Base-by-base conservation (phyloP, 2,888 invertebrate genomes). In the Stenoptilia bipunctidactyla region DNA sequence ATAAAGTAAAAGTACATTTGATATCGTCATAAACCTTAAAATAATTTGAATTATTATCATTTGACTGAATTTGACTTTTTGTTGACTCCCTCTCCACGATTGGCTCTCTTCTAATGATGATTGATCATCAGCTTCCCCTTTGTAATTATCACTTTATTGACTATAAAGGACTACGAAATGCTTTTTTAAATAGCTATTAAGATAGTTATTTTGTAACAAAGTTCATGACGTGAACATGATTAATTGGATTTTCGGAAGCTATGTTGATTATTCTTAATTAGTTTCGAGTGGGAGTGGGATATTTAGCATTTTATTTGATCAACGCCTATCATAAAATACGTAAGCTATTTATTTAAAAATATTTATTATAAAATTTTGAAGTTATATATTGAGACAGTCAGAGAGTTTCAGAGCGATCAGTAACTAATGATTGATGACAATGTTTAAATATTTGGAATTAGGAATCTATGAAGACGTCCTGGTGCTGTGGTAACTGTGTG, bases 141-240 rank as follows among this genome's bases (percentile, higher is more conserved):
- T 45, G 53, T 62, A 65, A 70, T 71, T 65, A 70, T 54, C 55
- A 53, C 56, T 59, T 66, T 65, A 71, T 69, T 65, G 64, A 62
- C 63, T 62, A 61, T 61, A 56, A 61, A 56, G 50, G 45, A 45
- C 25, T 25, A 51, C 50, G 39, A 38, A 46, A 40, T 44, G 41
- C 36, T 40, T 46, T 52, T 56, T 53, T 55, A 56, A 48, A 51
- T 51, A 51, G 53, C 53, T 58, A 58, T 66, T 61, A 58, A 58
- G 58, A 58, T 61, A 60, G 59, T 66, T 57, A 47, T 58, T 57
- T 54, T 45, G 50, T 38, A 42, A 44, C 37, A 40, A 40, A 54
- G 49, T 51, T 51, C 48, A 50, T 59, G 62, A 54, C 46, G 54
- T 46, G 46, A 51, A 57, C 62, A 64, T 68, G 64, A 68, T 67